phyloP scores from a whole-genome alignment of 1,140 invertebrate genomes.

The Danaus plexippus region DNA sequence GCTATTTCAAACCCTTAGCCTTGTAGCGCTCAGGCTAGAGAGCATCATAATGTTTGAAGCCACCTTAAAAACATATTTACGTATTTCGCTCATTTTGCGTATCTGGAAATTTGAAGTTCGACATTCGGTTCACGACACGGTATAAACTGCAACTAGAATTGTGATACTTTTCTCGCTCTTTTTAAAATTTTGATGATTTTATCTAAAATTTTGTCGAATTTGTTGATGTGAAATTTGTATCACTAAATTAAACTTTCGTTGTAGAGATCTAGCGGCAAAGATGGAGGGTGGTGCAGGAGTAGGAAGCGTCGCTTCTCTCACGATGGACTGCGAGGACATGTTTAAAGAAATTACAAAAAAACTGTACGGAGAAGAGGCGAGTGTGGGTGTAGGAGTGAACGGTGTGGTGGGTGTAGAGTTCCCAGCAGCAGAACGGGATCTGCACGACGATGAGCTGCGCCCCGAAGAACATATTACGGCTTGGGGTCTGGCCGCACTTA shows the following conservation, averaged over 20 bases:
- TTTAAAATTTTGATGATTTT: no score
- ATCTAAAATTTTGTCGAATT: no score
- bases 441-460: slow-evolving; percentile 72
- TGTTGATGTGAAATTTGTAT: no score
- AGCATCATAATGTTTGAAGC: no score
- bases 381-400: slow-evolving; percentile 42
- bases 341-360: slow-evolving; percentile 92
- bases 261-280: slow-evolving; percentile 12
- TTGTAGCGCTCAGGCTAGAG: no score
- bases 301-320: slow-evolving; percentile 52
- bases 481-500: slow-evolving; percentile 78
- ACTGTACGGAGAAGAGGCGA: slow-evolving; percentile 87
- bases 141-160: no score
- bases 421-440: slow-evolving; percentile 55
- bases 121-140: no score
- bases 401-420: slow-evolving; percentile 64
- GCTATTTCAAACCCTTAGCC: no score
- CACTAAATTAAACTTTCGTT: neutral
- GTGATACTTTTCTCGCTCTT: no score
- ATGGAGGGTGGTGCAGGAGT: slow-evolving; percentile 52
- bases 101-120: no score
- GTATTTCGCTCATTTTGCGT: no score
- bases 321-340: slow-evolving; percentile 72
- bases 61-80: no score
- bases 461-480: slow-evolving; percentile 79